Conservation (phyloP, 2,888 invertebrate species). For the Zonitis immaculata region DNA sequence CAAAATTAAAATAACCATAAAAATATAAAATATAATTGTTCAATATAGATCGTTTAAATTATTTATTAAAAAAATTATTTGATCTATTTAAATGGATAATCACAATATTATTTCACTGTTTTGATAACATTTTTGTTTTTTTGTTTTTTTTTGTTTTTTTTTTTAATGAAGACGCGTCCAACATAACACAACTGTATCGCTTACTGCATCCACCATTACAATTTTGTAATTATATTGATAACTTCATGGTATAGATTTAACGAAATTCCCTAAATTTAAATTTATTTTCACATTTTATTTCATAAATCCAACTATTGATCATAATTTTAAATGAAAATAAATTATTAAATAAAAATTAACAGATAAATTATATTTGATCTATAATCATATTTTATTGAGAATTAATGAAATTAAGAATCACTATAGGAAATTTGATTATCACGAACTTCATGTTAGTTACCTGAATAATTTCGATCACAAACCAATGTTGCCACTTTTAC, state of each 20-base stretch:
- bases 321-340: too few species aligned
- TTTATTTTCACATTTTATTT: too few species aligned
- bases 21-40: conserved; percentile 9
- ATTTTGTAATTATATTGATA: conserved; percentile 8
- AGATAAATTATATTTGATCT: background rate
- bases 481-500: background rate
- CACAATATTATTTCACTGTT: too few species aligned
- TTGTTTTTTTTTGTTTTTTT: too few species aligned
- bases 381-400: background rate
- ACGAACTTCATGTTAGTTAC: background rate
- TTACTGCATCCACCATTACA: conserved; percentile 14
- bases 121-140: conserved; percentile 19
- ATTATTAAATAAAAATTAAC: background rate
- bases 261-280: conserved; percentile 3
- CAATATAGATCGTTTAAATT: too few species aligned
- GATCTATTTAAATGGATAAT: too few species aligned
- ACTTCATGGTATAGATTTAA: conserved; percentile 6
- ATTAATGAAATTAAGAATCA: background rate
- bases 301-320: background rate
- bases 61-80: too few species aligned
- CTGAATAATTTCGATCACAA: background rate
- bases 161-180: conserved; percentile 34
- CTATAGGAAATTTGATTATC: background rate
- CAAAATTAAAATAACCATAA: conserved; percentile 1
- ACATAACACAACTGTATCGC: conserved; percentile 24